These are phyloP conservation scores for Acanthornis magna DNA, from an alignment of 2,797 vertebrate genomes.

Conservation along the genomic window DNA sequence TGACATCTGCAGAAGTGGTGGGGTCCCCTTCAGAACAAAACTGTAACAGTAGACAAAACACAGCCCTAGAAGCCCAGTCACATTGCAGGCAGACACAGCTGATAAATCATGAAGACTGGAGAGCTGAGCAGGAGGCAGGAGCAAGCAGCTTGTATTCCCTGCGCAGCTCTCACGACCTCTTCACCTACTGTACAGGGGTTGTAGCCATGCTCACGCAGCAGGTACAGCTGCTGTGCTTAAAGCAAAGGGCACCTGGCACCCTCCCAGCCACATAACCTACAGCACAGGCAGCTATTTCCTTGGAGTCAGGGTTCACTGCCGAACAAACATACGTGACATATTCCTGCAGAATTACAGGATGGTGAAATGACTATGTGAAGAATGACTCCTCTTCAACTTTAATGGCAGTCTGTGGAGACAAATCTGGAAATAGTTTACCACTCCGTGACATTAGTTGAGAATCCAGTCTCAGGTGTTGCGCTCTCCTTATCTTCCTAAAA, in stretches of 20 bases:
- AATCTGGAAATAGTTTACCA: not conserved
- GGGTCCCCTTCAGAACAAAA: not conserved
- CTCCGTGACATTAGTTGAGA: not conserved
- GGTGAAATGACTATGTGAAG: not conserved
- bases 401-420: not conserved
- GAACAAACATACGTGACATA: not conserved
- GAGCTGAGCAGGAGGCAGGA: not conserved
- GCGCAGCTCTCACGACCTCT: not conserved
- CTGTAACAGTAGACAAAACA: not conserved
- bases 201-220: not conserved
- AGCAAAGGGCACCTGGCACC: not conserved
- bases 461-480: not conserved
- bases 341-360: not conserved
- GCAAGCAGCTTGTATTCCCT: not conserved
- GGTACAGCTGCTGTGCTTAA: not conserved
- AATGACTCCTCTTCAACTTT: not conserved
- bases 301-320: not conserved
- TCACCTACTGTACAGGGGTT: not conserved
- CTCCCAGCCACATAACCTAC: not conserved
- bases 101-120: not conserved
- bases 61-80: not conserved
- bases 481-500: not conserved
- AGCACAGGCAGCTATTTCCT: not conserved
- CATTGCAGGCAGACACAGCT: not conserved
- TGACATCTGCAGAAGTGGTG: constrained; percentile 4